Evolutionary conservation across 2,888 invertebrate genomes (phyloP), one percentile per base, ranked within the genome.

Genomic region (Limulus polyphemus): DNA sequence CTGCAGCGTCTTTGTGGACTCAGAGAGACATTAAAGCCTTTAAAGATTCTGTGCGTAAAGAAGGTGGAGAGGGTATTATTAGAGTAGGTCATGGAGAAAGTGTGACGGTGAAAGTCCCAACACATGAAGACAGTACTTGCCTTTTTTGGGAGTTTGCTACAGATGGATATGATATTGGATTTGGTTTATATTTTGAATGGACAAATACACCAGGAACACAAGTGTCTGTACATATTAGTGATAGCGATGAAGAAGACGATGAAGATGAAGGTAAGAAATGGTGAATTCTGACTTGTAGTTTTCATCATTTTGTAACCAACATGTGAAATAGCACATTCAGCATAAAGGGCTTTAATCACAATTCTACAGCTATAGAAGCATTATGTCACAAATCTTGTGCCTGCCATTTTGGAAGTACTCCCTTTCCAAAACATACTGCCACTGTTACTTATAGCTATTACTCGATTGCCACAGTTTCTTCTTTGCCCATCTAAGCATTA

Each of bases 61-160:
- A 87, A 70, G 86, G 89, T 54, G 86, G 89, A 55, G 91, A 97
- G 74, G 89, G 95, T 32, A 84, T 90, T 16, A 87, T 99, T 64
- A 86, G 89, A 72, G 90, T 99, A 58, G 91, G 90, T 0, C 97
- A 98, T 76, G 95, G 98, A 3, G 97, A 98, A 78, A 94, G 92
- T 0, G 90, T 97, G 56, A 98, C 97, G 57, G 91, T 87, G 4
- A 81, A 98, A 51, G 98, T 99, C 60, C 99, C 99, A 11, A 99
- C 99, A 0, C 93, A 95, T 75, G 85, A 87, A 68, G 88, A 90
- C 72, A 98, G 98, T 0, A 84, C 87, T 2, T 88, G 90, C 72
- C 80, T 99, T 51, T 98, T 94, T 79, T 99, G 98, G 98, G 99
- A 99, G 80, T 99, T 99, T 77, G 95, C 97, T 13, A 98, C 99